A percentile compares a stretch with the other conserved stretches of the same genome.
These are phyloP conservation scores for Acleris sparsana DNA, from an alignment of 2,888 invertebrate species.

Conservation along the genomic window DNA sequence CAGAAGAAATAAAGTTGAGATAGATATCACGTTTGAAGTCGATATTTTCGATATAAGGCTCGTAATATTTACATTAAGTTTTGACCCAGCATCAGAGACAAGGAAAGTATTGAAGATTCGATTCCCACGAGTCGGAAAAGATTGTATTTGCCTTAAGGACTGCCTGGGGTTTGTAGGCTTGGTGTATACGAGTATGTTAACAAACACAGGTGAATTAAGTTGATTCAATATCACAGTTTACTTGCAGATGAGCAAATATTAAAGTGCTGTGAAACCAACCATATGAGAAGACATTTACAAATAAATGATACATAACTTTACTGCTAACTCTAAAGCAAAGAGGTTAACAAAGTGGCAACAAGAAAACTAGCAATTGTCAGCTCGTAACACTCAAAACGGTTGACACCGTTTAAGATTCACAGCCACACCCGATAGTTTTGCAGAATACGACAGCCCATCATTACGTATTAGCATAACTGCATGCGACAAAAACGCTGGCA, in stretches of 20 bases:
- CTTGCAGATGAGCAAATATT: neutral
- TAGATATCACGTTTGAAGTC: too few relatives aligned
- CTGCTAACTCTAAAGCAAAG: conserved; percentile 23
- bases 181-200: neutral
- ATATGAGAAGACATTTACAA: neutral
- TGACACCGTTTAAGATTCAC: conserved; percentile 36
- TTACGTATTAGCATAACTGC: conserved; percentile 65
- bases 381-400: conserved; percentile 30
- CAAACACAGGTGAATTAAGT: conserved; percentile 1
- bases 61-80: too few relatives aligned
- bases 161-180: too few relatives aligned
- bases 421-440: conserved; percentile 30
- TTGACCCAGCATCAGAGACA: too few relatives aligned
- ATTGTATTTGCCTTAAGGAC: too few relatives aligned
- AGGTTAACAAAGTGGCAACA: conserved; percentile 24
- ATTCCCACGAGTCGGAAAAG: too few relatives aligned
- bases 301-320: conserved; percentile 4
- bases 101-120: too few relatives aligned
- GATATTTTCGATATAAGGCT: too few relatives aligned
- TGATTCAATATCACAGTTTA: conserved; percentile 3
- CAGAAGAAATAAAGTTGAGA: too few relatives aligned
- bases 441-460: conserved; percentile 50
- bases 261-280: neutral
- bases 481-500: conserved; percentile 67
- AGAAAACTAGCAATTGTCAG: conserved; percentile 36